A percentile compares a stretch with the other conserved stretches of the same genome.
These are phyloP conservation scores for Polydrusus tereticollis DNA, from an alignment of 2,888 invertebrate species.

Conservation along the genomic window DNA sequence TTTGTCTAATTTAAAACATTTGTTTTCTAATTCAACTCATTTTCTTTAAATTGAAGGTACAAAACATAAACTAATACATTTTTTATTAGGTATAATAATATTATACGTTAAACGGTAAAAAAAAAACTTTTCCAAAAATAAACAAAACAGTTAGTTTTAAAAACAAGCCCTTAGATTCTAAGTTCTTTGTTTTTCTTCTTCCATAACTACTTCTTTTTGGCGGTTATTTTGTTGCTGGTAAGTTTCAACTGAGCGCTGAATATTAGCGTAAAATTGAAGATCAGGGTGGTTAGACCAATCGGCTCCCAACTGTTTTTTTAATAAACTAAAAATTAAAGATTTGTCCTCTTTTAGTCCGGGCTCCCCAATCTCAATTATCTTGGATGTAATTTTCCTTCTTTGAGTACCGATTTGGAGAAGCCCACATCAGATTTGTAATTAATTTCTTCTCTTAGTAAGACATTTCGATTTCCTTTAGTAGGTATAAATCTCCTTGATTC, in stretches of 20 bases:
- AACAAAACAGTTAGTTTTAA: too few species aligned
- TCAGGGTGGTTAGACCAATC: conserved; percentile 18
- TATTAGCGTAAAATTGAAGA: conserved; percentile 3
- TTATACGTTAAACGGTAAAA: too few species aligned
- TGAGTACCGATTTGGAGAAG: neutral
- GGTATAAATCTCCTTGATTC: neutral
- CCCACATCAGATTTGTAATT: neutral
- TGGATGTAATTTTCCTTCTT: neutral
- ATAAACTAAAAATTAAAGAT: conserved; percentile 16
- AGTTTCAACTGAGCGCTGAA: neutral
- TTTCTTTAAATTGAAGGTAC: too few species aligned
- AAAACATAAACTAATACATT: too few species aligned
- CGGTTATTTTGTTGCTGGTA: too few species aligned
- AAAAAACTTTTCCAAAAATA: too few species aligned
- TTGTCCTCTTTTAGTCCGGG: conserved; percentile 13
- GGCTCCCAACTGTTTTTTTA: conserved; percentile 21
- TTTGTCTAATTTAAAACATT: too few species aligned
- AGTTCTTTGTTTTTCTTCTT: too few species aligned
- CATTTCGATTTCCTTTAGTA: neutral
- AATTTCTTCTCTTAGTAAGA: neutral
- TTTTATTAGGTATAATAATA: too few species aligned
- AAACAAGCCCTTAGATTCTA: too few species aligned
- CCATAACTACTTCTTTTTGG: too few species aligned
- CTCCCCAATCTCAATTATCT: neutral
- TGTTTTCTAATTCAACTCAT: too few species aligned